Percentiles rank a stretch among this genome's conserved stretches.
These are phyloP conservation scores for Melitaea athalia DNA, from an alignment of 2,888 invertebrate species.

Conservation along the genomic window DNA sequence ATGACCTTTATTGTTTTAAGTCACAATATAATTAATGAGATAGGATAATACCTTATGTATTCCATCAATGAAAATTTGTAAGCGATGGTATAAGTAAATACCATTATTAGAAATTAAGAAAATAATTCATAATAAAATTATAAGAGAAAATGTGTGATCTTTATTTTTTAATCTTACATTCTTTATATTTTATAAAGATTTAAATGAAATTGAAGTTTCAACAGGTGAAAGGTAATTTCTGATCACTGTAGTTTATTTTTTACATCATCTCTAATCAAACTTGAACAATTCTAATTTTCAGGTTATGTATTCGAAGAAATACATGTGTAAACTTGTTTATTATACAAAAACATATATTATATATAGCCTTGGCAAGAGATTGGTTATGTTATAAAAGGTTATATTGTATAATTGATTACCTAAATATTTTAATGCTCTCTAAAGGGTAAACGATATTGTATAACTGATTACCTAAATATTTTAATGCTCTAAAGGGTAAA, in stretches of 20 bases:
- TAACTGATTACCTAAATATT: neutral
- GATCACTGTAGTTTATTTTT: neutral
- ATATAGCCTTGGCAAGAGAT: neutral
- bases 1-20: slow-evolving; percentile 28
- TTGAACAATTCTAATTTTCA: slow-evolving; percentile 10
- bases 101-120: slow-evolving; percentile 68
- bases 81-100: slow-evolving; percentile 53
- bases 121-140: slow-evolving; percentile 69
- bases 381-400: neutral
- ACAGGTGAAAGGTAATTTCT: slow-evolving; percentile 4
- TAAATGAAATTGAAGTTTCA: neutral
- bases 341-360: neutral
- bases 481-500: neutral
- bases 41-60: slow-evolving; percentile 35
- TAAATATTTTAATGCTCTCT: neutral
- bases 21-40: slow-evolving; percentile 30
- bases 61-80: slow-evolving; percentile 41
- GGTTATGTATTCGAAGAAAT: slow-evolving; percentile 4
- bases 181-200: neutral
- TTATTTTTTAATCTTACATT: slow-evolving; percentile 18
- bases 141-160: slow-evolving; percentile 22
- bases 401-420: neutral
- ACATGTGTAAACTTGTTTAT: neutral
- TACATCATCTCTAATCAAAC: neutral
- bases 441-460: neutral